Conservation (phyloP, 2,797 vertebrate genomes). For the Nannoperca australis region DNA sequence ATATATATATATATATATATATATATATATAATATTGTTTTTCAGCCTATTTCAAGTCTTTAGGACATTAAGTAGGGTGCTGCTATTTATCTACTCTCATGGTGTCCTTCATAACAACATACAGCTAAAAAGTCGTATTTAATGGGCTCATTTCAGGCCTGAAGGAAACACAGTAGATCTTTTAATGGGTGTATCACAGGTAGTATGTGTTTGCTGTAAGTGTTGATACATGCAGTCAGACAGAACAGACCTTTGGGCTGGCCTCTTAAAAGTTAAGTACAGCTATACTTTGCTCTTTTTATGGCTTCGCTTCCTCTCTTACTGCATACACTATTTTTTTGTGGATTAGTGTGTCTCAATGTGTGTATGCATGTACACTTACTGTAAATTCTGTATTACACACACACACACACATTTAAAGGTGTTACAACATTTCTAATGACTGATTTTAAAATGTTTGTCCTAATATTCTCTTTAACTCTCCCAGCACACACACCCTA, state of each 20-base stretch:
- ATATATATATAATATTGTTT: too few relatives aligned
- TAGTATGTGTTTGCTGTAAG: neutral
- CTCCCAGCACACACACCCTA: conserved; percentile 11
- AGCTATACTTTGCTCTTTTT: conserved; percentile 2
- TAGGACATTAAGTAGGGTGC: too few relatives aligned
- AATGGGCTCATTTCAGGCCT: too few relatives aligned
- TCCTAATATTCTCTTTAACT: conserved; percentile 1
- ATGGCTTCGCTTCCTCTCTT: neutral
- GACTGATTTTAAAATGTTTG: neutral
- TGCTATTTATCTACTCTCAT: neutral
- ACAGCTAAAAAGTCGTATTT: neutral
- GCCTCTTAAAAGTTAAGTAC: neutral
- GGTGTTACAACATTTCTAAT: neutral
- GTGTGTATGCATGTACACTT: neutral
- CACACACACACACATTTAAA: neutral
- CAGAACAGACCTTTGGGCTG: neutral
- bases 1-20: too few relatives aligned
- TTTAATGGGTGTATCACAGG: neutral
- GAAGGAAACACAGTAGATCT: neutral
- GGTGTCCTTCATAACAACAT: too few relatives aligned
- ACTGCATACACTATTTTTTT: neutral
- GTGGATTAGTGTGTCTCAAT: neutral
- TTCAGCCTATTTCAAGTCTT: too few relatives aligned
- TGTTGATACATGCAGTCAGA: neutral
- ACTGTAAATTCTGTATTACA: neutral